phyloP scores from a whole-genome alignment of 2,888 invertebrate species.

The Cantharis rustica region DNA sequence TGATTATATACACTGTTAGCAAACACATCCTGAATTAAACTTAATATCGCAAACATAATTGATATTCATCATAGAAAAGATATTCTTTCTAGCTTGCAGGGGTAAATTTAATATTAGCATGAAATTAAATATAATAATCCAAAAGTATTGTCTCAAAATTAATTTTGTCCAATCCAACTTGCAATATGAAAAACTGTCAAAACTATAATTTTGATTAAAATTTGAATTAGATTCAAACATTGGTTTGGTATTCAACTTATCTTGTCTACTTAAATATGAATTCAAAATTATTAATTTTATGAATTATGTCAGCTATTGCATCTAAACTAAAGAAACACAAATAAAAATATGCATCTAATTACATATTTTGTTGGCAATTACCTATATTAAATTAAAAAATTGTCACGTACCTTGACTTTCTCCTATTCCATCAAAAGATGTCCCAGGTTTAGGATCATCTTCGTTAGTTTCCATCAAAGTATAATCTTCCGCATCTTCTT shows the following conservation, averaged over 20 bases:
- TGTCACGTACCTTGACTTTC: conserved; percentile 55
- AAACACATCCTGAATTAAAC: not conserved
- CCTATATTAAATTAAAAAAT: conserved; percentile 29
- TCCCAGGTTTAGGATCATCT: conserved; percentile 54
- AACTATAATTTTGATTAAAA: no score
- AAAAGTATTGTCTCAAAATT: no score
- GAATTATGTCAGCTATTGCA: not conserved
- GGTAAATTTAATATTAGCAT: no score
- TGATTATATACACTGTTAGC: not conserved
- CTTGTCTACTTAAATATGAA: not conserved
- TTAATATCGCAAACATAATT: no score
- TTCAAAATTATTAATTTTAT: not conserved
- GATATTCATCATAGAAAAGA: no score
- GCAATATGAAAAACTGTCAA: no score
- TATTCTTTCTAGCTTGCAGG: no score
- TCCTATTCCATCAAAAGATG: conserved; percentile 50
- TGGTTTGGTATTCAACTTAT: no score
- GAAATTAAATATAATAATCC: no score
- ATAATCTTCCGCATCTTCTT: conserved; percentile 51
- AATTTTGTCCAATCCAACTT: no score
- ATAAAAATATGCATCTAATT: not conserved
- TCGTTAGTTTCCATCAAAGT: conserved; percentile 50
- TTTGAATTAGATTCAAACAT: no score
- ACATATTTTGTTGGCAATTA: conserved; percentile 20
- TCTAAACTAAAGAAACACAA: not conserved